Evolutionary conservation across 2,888 invertebrate species (phyloP).

Genomic region (Drosophila vallismaia): DNA sequence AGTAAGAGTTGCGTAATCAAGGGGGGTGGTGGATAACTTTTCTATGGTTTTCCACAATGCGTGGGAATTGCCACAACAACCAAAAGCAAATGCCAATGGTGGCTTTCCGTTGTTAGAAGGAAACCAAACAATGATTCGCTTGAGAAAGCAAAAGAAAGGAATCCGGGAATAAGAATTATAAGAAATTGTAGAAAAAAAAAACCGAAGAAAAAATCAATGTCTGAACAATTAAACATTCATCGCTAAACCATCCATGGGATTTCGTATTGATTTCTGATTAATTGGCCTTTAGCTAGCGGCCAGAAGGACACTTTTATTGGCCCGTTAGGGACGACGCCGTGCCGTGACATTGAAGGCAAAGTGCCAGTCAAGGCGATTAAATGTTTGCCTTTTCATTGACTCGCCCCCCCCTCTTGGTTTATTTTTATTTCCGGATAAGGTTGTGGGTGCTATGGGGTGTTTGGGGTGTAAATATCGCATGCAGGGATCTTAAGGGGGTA

Average conservation of each 20-base stretch:
- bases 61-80: slow-evolving; percentile 13
- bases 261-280: slow-evolving; percentile 41
- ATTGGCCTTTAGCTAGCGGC: slow-evolving; percentile 19
- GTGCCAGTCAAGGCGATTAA: slow-evolving; percentile 47
- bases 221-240: slow-evolving; percentile 43
- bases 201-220: too few species aligned
- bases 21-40: slow-evolving; percentile 2
- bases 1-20: slow-evolving; percentile 43
- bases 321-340: slow-evolving; percentile 46
- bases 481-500: slow-evolving; percentile 1
- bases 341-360: slow-evolving; percentile 45
- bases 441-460: background rate
- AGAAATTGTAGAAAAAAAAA: too few species aligned
- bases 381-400: slow-evolving; percentile 41
- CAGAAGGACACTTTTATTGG: slow-evolving; percentile 45
- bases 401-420: background rate
- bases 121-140: slow-evolving; percentile 30
- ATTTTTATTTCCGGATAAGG: background rate
- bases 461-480: background rate
- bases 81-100: background rate
- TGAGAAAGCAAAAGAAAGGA: slow-evolving; percentile 7
- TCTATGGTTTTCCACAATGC: slow-evolving; percentile 29
- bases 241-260: slow-evolving; percentile 10
- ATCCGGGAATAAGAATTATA: too few species aligned
- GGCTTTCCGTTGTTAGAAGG: too few species aligned